Percentiles rank a stretch among this genome's conserved stretches.
Conservation (phyloP, 1,140 invertebrate genomes). For the Drosophila varians region DNA sequence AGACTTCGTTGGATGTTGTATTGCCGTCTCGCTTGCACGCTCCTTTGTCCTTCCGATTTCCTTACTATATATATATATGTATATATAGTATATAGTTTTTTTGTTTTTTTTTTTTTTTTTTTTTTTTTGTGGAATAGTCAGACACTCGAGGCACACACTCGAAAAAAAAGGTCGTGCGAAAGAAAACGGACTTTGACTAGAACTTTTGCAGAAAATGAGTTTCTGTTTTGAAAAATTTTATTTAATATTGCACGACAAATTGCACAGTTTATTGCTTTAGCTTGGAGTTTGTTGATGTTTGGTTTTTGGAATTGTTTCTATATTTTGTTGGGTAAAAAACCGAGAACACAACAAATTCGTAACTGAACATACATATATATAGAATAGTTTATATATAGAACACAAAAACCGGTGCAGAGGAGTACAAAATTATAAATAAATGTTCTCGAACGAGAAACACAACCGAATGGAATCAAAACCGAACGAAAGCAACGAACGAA, state of each 20-base stretch:
- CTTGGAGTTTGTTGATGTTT: slow-evolving; percentile 30
- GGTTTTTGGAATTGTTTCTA: slow-evolving; percentile 12
- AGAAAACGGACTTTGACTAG: slow-evolving; percentile 16
- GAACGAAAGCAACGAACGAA: slow-evolving; percentile 84
- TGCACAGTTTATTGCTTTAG: slow-evolving; percentile 29
- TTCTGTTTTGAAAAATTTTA: slow-evolving; percentile 1
- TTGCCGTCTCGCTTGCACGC: slow-evolving; percentile 29
- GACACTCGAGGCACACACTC: slow-evolving; percentile 39
- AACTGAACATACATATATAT: slow-evolving; percentile 70
- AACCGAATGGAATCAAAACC: slow-evolving; percentile 83
- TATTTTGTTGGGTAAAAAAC: slow-evolving; percentile 65
- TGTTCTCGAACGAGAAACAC: slow-evolving; percentile 83
- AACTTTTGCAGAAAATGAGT: not conserved
- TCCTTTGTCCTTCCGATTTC: slow-evolving; percentile 33
- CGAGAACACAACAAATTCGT: slow-evolving; percentile 81
- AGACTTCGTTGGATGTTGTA: slow-evolving; percentile 1
- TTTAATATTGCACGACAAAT: slow-evolving; percentile 54
- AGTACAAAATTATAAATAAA: slow-evolving; percentile 84
- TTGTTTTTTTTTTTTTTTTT: slow-evolving; percentile 1
- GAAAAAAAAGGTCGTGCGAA: slow-evolving; percentile 28
- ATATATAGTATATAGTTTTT: slow-evolving; percentile 19
- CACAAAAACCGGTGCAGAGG: slow-evolving; percentile 83
- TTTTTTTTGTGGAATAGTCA: slow-evolving; percentile 16
- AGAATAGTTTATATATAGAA: slow-evolving; percentile 56
- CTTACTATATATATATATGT: slow-evolving; percentile 26